Percentiles rank a stretch among this genome's conserved stretches.
These are phyloP conservation scores for Laticauda colubrina DNA, from an alignment of 2,113 vertebrate genomes.

Conservation along the genomic window DNA sequence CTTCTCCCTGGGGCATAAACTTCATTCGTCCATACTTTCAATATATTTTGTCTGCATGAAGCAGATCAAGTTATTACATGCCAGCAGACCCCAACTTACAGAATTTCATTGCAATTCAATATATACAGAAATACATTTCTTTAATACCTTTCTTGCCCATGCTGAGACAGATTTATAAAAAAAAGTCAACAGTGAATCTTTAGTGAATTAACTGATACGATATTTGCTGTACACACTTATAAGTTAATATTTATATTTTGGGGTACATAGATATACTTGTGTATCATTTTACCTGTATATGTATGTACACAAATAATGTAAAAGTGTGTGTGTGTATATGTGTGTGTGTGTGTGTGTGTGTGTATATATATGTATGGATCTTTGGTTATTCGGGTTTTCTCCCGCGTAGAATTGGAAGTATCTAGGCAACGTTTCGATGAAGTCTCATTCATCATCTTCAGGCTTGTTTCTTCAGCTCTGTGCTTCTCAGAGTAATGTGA, in stretches of 20 bases:
- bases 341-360: neutral
- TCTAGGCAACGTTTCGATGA: no score
- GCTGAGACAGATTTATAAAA: conserved; percentile 46
- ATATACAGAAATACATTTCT: neutral
- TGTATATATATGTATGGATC: no score
- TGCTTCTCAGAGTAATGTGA: no score
- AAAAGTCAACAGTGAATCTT: conserved; percentile 56
- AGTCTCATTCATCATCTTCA: no score
- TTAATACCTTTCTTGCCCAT: conserved; percentile 59
- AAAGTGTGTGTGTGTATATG: neutral
- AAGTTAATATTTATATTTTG: conserved; percentile 58
- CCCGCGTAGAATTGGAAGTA: no score
- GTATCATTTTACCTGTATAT: neutral
- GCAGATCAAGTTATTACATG: conserved; percentile 80
- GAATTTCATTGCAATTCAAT: conserved; percentile 69
- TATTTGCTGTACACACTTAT: conserved; percentile 54
- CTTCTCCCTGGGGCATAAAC: conserved; percentile 83
- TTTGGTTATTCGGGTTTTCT: no score
- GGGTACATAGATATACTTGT: neutral
- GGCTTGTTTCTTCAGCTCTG: no score
- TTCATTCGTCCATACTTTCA: conserved; percentile 83
- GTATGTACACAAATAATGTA: conserved; percentile 9
- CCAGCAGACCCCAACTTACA: conserved; percentile 76
- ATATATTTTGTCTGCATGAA: conserved; percentile 87
- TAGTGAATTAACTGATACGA: conserved; percentile 60